Base-by-base conservation (phyloP, 2,797 vertebrate species). In the Vespertilio murinus region DNA sequence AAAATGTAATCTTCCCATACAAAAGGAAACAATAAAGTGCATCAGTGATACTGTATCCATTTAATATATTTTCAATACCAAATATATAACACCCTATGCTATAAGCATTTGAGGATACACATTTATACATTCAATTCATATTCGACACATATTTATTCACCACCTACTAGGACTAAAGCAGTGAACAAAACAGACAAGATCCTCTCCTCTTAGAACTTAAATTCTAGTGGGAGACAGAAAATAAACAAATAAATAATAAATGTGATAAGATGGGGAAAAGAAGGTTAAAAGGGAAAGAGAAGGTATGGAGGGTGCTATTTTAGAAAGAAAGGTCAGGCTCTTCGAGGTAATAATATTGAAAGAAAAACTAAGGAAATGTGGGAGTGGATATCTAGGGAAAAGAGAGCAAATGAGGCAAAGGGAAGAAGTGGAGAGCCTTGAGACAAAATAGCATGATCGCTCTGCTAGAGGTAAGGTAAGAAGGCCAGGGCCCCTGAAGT, bases 211-310 rank as follows among this genome's bases (percentile, higher is more conserved):
- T 23, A 71, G 8, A 38, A 73, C 14, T 42, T 74, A 83, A 52
- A 47, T 71, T 83, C 69, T 59, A 74, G 20, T 65, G 28, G 4
- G 65, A 83, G 45, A 74, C 9, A 74, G 33, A 74, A 52, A 91
- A 83, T 74, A 82, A 83, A 35, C 54, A 90, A 73, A 61, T 49
- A 78, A 79, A 70, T n/a, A 81, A 82, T 47, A 61, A 83, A 75
- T 75, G 45, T 65, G 30, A 16, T 54, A 28, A 65, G 4, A 42
- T 45, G 20, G 61, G 38, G 61, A 22, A 20, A 61, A 74, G 14
- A 25, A 82, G 14, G 28, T 65, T 52, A 70, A 71, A 17, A 38
- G 16, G 30, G 64, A 40, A 18, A 40, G 49, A 22, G 28, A 74
- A 90, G 6, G 28, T 33, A 65, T 42, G 14, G 6, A 64, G 35